Base-by-base conservation (phyloP, 2,113 vertebrate genomes). In the Podarcis muralis region DNA sequence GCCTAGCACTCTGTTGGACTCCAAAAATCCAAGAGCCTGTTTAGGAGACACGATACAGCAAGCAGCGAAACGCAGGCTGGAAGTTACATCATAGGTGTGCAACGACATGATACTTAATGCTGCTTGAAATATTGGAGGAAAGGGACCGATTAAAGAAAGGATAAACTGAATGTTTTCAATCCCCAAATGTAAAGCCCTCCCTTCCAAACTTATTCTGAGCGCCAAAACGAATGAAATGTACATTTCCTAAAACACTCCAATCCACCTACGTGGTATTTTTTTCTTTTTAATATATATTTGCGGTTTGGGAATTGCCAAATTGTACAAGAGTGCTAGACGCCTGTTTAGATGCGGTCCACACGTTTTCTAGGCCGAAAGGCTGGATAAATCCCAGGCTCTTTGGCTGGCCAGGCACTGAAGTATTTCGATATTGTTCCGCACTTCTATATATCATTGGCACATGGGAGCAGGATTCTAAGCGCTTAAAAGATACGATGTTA, bases 271-370 rank as follows among this genome's bases (percentile, higher is more conserved):
- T 4, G 16, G 32, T 35, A 43, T 83, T 62, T 53, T 71, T 30
- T 71, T 71, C 30, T 15, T 71, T 71, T 71, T n/a, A 71, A 72
- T 48, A 53, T 5, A 62, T 22, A 69, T 59, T 48, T 84, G 74
- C 35, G n/a, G 37, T 87, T 57, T 84, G 72, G 68, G 88, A 89
- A 91, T 4, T 85, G 74, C 27, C 82, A n/a, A n/a, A n/a, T n/a
- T n/a, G 15, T 86, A 62, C n/a, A 86, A 71, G 90, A 87, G 81
- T 57, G 1, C 5, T 62, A 32, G 8, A 48, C 9, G 59, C 71
- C 74, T 85, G 23, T 69, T 40, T 76, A 68, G 74, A 69, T 68
- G 30, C 18, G 6, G 72, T 40, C 30, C 9, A 37, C 23, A 77
- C 40, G 6, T 27, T 77, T 40, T 32, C 32, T 32, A 68, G 43